Evolutionary conservation across 2,113 vertebrate species (phyloP), one percentile per base, ranked within the genome.

Genomic region (Desmodus rotundus): DNA sequence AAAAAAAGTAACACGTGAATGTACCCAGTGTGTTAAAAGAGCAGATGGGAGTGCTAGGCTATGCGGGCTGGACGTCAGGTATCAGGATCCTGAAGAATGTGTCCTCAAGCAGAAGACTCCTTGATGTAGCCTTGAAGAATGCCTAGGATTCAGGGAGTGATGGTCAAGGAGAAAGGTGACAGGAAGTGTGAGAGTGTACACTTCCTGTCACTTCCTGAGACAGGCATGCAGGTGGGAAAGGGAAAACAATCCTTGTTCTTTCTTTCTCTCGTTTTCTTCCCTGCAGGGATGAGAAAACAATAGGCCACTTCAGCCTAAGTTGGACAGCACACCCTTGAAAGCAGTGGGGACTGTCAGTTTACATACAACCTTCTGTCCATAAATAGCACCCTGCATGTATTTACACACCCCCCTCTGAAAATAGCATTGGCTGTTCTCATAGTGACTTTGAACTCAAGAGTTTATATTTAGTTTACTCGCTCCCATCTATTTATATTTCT

Each of bases 391-490:
- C 58, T 45, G 65, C 50, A 5, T 41, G 74, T 7, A 12, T 74
- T 92, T 70, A 91, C 90, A 95, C 85, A 80, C 90, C 54, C 91
- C 77, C 63, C 80, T 68, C 95, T 24, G 56, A 94, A 97, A 97
- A 97, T 96, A 97, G 86, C 50, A 0, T n/a, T 84, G 88, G 90
- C 92, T 45, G 54, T 73, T 95, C 96, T 89, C 95, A 93, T 61
- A 65, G 91, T 26, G 94, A 89, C 97, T 98, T 97, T 97, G 97
- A 97, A 95, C 91, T 67, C 52, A 31, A 31, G 67, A 76, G 45
- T 85, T 94, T 97, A 97, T 95, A 97, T 97, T 96, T 97, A 96
- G 94, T 80, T 98, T 97, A 96, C 95, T 94, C 86, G 80, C 89
- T 93, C 78, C n/a, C 38, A 20, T 83, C 96, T 97, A 96, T 97